A percentile compares a stretch with the other conserved stretches of the same genome.
phyloP scores from a whole-genome alignment of 30 jellyfish, hydroid and myxozoan genomes.

The Nemopilema nomurai region DNA sequence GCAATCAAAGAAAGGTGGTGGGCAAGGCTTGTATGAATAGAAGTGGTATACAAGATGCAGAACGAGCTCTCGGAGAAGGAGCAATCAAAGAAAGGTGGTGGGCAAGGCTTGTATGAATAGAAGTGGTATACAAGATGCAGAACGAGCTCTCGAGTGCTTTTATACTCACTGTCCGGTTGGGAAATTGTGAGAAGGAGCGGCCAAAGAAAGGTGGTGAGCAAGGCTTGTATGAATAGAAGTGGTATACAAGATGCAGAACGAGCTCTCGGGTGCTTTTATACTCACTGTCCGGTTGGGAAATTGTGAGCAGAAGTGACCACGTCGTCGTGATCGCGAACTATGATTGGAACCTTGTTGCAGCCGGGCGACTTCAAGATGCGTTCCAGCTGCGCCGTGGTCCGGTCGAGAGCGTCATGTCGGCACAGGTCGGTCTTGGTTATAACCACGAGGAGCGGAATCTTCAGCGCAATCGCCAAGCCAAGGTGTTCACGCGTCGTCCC shows the following conservation, averaged over 20 bases:
- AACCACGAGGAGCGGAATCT: constrained; percentile 88
- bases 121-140: background rate
- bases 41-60: too few species aligned
- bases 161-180: constrained; percentile 89
- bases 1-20: too few species aligned
- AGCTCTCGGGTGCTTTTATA: background rate
- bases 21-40: too few species aligned
- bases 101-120: too few species aligned
- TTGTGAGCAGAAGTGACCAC: constrained; percentile 86
- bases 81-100: too few species aligned
- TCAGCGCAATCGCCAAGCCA: constrained; percentile 95
- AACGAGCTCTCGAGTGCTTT: background rate
- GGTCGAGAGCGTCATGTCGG: constrained; percentile 48
- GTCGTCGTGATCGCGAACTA: constrained; percentile 81
- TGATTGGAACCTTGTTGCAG: constrained; percentile 85
- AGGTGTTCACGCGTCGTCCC: constrained; percentile 99
- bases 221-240: too few species aligned
- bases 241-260: background rate
- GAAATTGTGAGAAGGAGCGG: constrained; percentile 87
- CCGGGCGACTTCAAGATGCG: constrained; percentile 90
- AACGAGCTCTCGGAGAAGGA: too few species aligned
- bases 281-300: constrained; percentile 93
- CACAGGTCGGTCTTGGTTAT: constrained; percentile 88
- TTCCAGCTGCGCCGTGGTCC: constrained; percentile 81
- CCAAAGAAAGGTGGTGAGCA: too few species aligned